phyloP scores from a whole-genome alignment of 2,113 vertebrate species.

The Lepus europaeus region DNA sequence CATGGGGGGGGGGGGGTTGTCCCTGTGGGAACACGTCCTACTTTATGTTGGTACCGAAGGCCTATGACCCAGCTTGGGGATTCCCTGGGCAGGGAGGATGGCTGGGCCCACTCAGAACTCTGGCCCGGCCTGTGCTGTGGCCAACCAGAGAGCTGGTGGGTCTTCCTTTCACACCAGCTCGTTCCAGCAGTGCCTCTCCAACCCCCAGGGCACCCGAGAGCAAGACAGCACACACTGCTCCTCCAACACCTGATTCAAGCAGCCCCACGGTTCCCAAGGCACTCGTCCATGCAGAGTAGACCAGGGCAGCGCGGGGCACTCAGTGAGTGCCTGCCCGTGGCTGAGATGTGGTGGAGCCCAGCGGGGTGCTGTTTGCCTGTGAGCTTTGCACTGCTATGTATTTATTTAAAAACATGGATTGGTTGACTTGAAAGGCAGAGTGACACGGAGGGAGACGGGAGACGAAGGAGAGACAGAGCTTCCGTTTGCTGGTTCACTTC shows the following conservation, averaged over 20 bases:
- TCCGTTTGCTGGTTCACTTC: too few relatives aligned
- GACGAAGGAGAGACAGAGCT: too few relatives aligned
- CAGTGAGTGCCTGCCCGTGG: too few relatives aligned
- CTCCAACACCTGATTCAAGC: neutral
- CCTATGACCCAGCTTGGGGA: neutral
- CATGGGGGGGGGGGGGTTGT: neutral
- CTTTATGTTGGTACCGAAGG: neutral
- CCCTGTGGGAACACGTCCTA: neutral
- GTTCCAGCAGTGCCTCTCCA: neutral
- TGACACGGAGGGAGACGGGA: too few relatives aligned
- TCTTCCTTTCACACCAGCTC: neutral
- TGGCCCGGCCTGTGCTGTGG: neutral
- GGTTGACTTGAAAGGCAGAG: too few relatives aligned
- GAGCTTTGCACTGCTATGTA: neutral
- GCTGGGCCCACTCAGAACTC: neutral
- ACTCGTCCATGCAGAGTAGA: too few relatives aligned
- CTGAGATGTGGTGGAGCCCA: too few relatives aligned
- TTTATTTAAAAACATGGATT: too few relatives aligned
- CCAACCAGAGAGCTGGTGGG: neutral
- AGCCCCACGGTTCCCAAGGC: neutral
- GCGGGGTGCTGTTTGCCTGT: neutral
- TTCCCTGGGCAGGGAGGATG: neutral
- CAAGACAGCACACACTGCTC: neutral
- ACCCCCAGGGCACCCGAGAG: neutral
- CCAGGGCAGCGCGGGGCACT: too few relatives aligned